These are phyloP conservation scores for Sebastes nivosus DNA, from an alignment of 2,797 vertebrate genomes.

Conservation along the genomic window DNA sequence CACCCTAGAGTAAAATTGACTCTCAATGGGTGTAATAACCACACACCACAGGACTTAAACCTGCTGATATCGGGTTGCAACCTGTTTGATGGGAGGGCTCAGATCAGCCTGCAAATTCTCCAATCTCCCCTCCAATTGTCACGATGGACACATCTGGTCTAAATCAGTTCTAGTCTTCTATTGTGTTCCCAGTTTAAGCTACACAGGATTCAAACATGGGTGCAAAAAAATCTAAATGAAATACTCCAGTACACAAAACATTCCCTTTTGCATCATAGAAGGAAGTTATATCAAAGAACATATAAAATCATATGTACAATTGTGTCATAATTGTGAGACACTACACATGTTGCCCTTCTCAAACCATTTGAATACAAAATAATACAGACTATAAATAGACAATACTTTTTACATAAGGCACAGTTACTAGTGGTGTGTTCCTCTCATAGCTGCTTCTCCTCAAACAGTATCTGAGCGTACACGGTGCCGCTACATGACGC, in stretches of 20 bases:
- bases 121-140: neutral
- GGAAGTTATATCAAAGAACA: constrained; percentile 18
- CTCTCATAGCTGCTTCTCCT: constrained; percentile 88
- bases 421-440: constrained; percentile 43
- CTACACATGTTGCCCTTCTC: constrained; percentile 19
- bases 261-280: constrained; percentile 24
- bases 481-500: constrained; percentile 85
- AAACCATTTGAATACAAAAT: constrained; percentile 42
- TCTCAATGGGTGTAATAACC: neutral
- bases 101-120: neutral
- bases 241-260: constrained; percentile 5
- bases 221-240: neutral
- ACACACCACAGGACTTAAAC: neutral
- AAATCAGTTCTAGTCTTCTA: neutral
- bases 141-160: neutral
- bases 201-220: constrained; percentile 24
- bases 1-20: neutral
- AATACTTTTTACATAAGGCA: constrained; percentile 52
- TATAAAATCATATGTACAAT: constrained; percentile 49
- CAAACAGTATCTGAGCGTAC: constrained; percentile 95
- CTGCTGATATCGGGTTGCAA: neutral
- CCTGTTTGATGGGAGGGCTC: neutral
- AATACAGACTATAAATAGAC: constrained; percentile 73
- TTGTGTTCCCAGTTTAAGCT: constrained; percentile 16
- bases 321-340: constrained; percentile 10